Evolutionary conservation across 1,140 invertebrate genomes (phyloP).

Genomic region (Oreohelix idahoensis): DNA sequence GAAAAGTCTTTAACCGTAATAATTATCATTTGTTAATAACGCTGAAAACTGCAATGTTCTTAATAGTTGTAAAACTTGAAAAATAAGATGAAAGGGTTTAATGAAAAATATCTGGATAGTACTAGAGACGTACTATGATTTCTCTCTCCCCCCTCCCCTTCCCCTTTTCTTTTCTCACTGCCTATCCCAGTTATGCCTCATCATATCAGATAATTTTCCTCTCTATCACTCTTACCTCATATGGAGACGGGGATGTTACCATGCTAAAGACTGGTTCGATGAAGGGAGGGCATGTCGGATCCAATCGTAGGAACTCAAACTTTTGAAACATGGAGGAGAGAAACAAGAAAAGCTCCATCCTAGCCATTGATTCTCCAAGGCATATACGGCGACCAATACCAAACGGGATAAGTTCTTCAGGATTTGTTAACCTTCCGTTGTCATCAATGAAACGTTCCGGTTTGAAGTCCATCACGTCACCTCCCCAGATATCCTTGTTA

Average conservation of each 20-base stretch:
- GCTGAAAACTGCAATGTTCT: too few species aligned
- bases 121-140: slow-evolving; percentile 81
- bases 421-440: slow-evolving; percentile 40
- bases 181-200: too few species aligned
- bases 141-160: not conserved
- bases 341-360: slow-evolving; percentile 51
- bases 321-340: slow-evolving; percentile 47
- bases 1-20: too few species aligned
- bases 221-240: slow-evolving; percentile 34
- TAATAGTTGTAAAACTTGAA: too few species aligned
- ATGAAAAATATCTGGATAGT: slow-evolving; percentile 59
- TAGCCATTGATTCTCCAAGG: slow-evolving; percentile 51
- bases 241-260: slow-evolving; percentile 20
- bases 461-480: slow-evolving; percentile 80
- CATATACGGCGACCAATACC: slow-evolving; percentile 49
- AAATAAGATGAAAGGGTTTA: slow-evolving; percentile 37
- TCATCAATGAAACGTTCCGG: slow-evolving; percentile 78
- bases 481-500: slow-evolving; percentile 75
- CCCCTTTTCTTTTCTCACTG: slow-evolving; percentile 26
- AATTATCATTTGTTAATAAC: too few species aligned
- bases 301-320: slow-evolving; percentile 73
- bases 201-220: not conserved
- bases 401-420: slow-evolving; percentile 49
- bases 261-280: slow-evolving; percentile 41
- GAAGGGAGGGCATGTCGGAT: slow-evolving; percentile 34